These are phyloP conservation scores for Coluber constrictor DNA, from an alignment of 2,797 vertebrate genomes.

Conservation along the genomic window DNA sequence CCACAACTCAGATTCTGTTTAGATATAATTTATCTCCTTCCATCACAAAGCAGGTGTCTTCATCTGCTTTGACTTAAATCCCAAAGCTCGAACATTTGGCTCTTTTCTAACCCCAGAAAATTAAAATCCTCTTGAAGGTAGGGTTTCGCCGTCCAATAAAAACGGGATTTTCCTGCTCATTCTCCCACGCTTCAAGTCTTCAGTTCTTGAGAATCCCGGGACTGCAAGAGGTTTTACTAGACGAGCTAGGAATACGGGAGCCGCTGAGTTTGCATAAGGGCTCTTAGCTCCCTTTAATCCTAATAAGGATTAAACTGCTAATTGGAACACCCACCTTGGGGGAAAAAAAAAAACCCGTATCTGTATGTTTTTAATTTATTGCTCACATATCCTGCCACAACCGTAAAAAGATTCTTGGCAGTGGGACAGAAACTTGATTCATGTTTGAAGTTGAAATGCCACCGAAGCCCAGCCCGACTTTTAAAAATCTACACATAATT, in stretches of 20 bases:
- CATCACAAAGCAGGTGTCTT: not conserved
- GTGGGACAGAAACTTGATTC: not conserved
- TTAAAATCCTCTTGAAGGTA: not conserved
- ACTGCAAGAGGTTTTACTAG: no score
- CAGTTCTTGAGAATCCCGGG: not conserved
- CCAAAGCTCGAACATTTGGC: not conserved
- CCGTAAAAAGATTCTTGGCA: not conserved
- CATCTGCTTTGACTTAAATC: not conserved
- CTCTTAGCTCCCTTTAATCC: not conserved
- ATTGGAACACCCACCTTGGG: not conserved
- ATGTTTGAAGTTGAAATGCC: not conserved
- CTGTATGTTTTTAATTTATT: not conserved
- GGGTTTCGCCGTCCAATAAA: not conserved
- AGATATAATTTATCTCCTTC: not conserved
- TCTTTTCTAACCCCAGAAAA: not conserved
- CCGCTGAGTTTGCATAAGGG: not conserved
- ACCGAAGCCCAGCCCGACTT: not conserved
- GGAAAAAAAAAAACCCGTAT: not conserved
- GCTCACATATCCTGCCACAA: not conserved
- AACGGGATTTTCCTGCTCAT: not conserved
- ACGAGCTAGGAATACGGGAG: not conserved
- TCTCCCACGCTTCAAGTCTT: not conserved
- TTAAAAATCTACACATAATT: not conserved
- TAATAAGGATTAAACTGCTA: not conserved
- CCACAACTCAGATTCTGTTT: not conserved